These are phyloP conservation scores for Sphinx pinastri DNA, from an alignment of 2,888 invertebrate species.

Conservation along the genomic window DNA sequence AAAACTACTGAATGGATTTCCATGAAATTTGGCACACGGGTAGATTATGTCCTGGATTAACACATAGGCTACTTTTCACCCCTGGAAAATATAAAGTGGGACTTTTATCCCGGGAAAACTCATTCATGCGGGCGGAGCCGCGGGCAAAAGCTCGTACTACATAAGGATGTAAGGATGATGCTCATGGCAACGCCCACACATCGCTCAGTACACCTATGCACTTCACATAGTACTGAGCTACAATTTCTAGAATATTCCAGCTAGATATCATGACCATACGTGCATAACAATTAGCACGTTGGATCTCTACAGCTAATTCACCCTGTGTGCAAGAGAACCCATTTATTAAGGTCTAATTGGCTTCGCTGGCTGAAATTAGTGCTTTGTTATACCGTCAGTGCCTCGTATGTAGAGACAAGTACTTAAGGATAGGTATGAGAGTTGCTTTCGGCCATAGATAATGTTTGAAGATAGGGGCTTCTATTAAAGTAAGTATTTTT, in stretches of 20 bases:
- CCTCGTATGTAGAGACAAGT: neutral
- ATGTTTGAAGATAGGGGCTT: neutral
- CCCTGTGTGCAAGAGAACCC: slow-evolving; percentile 37
- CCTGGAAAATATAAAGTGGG: no score
- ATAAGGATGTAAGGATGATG: no score
- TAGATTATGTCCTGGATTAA: no score
- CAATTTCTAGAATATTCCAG: neutral
- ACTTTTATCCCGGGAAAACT: no score
- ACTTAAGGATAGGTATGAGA: neutral
- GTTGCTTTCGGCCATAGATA: neutral
- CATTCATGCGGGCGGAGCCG: no score
- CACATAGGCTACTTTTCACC: no score
- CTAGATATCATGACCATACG: slow-evolving; percentile 18
- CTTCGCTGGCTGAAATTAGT: slow-evolving; percentile 55
- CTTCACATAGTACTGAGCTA: slow-evolving; percentile 2
- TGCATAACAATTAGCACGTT: slow-evolving; percentile 27
- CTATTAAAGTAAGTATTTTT: neutral
- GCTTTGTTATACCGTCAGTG: slow-evolving; percentile 46
- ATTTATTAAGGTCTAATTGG: slow-evolving; percentile 65
- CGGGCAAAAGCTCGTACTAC: no score
- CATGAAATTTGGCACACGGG: no score
- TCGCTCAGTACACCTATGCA: neutral
- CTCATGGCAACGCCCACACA: no score
- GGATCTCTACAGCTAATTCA: slow-evolving; percentile 23
- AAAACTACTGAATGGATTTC: no score